Base-by-base conservation (phyloP, 1,140 invertebrate genomes). In the Atta texana region DNA sequence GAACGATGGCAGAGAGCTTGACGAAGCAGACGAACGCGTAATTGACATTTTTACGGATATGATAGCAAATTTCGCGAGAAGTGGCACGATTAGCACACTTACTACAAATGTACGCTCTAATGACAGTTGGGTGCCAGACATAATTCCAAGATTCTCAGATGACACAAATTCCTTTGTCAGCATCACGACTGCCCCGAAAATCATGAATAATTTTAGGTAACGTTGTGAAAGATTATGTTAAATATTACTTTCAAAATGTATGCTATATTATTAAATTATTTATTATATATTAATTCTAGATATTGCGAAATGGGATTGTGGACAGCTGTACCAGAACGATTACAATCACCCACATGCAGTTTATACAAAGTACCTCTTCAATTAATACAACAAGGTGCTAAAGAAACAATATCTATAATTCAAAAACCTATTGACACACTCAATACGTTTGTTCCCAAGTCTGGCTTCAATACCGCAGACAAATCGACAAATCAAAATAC, bases 31-130 rank as follows among this genome's bases (percentile, higher is more conserved):
- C 91, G 91, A 96, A 31, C 93, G 96, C 89, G 97, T 97, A 4
- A 94, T 96, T 14, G 94, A 97, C 2, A 94, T 96, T 85, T 97
- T 97, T 64, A 97, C 97, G 0, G 94, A 95, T 39, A 95, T 97
- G 75, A 96, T 98, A 28, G 94, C 96, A 0, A 96, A 97, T 88
- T 98, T 98, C 89, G 96, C 96, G 4, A 95, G 95, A 66, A 95
- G 92, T 61, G 95, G 96, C 28, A 93, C 94, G 53, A 81, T 87
- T 16, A 66, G 95, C n/a, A 93, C 94, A 61, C 85, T 86, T n/a
- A 66, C 18, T 28, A 8, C 90, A 28, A 64, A 24, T 39, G 0
- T 64, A 77, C 7, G 1, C 24, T 64, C 61, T 7, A 72, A 85
- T 3, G 51, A 77, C 24, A 39, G 14, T 49, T 71, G 74, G 77